phyloP scores from a whole-genome alignment of 2,113 vertebrate genomes.

The Microcebus griseorufus region DNA sequence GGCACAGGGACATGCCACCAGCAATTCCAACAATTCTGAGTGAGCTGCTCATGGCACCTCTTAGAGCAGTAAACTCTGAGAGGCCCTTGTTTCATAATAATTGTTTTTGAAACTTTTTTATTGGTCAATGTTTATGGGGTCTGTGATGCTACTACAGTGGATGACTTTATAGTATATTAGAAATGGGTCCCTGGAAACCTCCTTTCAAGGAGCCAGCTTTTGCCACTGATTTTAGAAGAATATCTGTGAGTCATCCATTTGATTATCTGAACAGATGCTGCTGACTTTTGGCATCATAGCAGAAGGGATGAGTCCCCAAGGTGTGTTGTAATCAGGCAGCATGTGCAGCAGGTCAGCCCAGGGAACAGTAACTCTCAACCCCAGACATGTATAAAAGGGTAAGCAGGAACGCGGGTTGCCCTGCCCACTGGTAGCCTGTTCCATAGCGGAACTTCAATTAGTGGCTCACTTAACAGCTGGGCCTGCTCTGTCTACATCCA shows the following conservation, averaged over 20 bases:
- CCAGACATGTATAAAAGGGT: not conserved
- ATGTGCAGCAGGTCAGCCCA: accelerated
- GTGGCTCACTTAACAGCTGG: not conserved
- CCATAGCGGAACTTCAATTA: not conserved
- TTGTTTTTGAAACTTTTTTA: not conserved
- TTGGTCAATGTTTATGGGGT: too few species aligned
- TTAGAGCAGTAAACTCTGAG: not conserved
- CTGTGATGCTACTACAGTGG: not conserved
- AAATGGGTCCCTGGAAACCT: not conserved
- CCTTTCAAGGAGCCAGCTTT: not conserved
- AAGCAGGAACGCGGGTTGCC: not conserved
- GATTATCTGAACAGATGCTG: slow-evolving; percentile 37
- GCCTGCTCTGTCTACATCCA: not conserved
- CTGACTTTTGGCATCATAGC: not conserved
- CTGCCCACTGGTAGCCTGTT: accelerated
- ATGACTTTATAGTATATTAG: not conserved
- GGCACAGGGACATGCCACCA: not conserved
- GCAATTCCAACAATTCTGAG: not conserved
- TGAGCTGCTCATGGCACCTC: not conserved
- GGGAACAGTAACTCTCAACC: not conserved
- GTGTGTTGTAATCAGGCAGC: not conserved
- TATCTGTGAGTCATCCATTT: not conserved
- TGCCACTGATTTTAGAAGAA: not conserved
- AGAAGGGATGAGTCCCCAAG: not conserved
- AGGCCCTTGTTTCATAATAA: not conserved